Base-by-base conservation (phyloP, 1,140 invertebrate genomes). In the Drosophila nannoptera region DNA sequence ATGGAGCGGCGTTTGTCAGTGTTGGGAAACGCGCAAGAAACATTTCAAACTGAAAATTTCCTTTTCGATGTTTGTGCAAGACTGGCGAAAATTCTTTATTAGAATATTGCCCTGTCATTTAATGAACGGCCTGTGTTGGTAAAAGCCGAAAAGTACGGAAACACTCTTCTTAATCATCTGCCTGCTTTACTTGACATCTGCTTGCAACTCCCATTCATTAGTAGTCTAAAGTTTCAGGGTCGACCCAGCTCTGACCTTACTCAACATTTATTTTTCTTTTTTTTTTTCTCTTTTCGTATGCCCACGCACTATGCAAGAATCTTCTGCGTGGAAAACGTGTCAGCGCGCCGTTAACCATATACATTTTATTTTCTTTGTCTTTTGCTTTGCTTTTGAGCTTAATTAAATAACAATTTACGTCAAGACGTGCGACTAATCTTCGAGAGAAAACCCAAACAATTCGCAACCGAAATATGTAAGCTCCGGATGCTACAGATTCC, bases 321-420 rank as follows among this genome's bases (percentile, higher is more conserved):
- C 35, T 68, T 62, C 35, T 58, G 52, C n/a, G 12, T 31, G 4
- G 4, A 36, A 22, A 53, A 48, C 49, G 42, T 62, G 49, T 53
- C 38, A 67, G 53, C 52, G 38, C 54, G 36, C 8, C 42, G 46
- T 66, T 58, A 49, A 66, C n/a, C 11, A 42, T 42, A 50, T 50
- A 35, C 9, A 63, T 35, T 54, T 45, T 12, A 35, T 22, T 29
- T 38, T 11, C 11, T 14, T 14, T 22, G 12, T 12, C 2, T 16
- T 31, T 55, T 7, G 4, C 9, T 42, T 22, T 55, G 4, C 33
- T 33, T 40, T 40, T 48, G 35, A n/a, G 36, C 60, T 49, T 52
- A 65, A 69, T 65, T 69, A 69, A 58, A 65, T 46, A 52, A 52
- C 46, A 58, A 65, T 69, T 65, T 22, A 38, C 45, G 45, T 38